phyloP scores from a whole-genome alignment of 2,113 vertebrate genomes.

The Seriola aureovittata region DNA sequence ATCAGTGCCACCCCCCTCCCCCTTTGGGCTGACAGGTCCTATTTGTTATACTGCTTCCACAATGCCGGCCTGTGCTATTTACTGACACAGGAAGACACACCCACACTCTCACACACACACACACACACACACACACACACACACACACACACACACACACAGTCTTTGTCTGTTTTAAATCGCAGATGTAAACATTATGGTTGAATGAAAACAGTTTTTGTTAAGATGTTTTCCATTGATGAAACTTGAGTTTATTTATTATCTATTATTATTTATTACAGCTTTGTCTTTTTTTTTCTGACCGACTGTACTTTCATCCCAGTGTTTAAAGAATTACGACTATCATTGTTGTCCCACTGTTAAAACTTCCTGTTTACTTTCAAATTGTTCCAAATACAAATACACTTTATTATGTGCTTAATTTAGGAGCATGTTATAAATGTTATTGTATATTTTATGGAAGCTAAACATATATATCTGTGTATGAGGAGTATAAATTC shows the following conservation, averaged over 20 bases:
- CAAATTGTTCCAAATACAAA: no score
- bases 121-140: neutral
- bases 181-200: no score
- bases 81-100: slow-evolving; percentile 18
- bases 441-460: no score
- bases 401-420: no score
- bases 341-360: no score
- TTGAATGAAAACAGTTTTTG: neutral
- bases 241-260: neutral
- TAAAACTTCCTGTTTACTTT: no score
- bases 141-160: neutral
- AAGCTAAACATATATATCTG: no score
- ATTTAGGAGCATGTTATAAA: no score
- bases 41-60: slow-evolving; percentile 74
- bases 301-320: no score
- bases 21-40: slow-evolving; percentile 64
- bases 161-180: neutral
- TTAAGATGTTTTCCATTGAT: neutral
- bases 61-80: slow-evolving; percentile 49
- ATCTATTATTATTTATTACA: neutral
- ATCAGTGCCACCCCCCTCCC: slow-evolving; percentile 18
- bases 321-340: no score
- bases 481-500: no score
- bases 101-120: neutral
- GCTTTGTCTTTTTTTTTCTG: no score